These are phyloP conservation scores for Beris chalybata DNA, from an alignment of 2,888 invertebrate genomes.

Conservation along the genomic window DNA sequence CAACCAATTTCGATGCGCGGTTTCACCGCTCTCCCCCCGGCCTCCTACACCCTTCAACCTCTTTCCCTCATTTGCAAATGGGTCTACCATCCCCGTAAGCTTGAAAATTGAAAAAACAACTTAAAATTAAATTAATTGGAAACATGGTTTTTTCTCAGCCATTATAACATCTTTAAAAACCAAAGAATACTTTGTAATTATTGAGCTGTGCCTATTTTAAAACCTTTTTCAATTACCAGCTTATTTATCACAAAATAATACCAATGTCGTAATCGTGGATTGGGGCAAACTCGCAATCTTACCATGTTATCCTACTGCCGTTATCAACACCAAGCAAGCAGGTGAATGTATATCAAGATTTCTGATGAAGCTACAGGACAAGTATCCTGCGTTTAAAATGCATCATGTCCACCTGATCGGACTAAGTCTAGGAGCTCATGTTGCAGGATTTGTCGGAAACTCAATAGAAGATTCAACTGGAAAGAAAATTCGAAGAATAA, in stretches of 20 bases:
- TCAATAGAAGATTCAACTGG: conserved; percentile 46
- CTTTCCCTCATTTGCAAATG: too few relatives aligned
- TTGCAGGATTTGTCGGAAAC: conserved; percentile 56
- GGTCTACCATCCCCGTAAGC: too few relatives aligned
- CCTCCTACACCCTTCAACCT: too few relatives aligned
- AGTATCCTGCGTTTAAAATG: conserved; percentile 50
- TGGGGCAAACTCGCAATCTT: conserved; percentile 59
- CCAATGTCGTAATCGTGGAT: conserved; percentile 60
- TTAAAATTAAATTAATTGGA: too few relatives aligned
- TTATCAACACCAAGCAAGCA: conserved; percentile 62
- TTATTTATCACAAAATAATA: conserved; percentile 51
- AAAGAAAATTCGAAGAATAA: conserved; percentile 51
- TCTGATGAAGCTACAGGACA: conserved; percentile 45
- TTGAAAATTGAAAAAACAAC: too few relatives aligned
- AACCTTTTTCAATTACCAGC: conserved; percentile 39
- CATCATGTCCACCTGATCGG: conserved; percentile 60
- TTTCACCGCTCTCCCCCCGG: too few relatives aligned
- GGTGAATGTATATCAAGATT: conserved; percentile 61
- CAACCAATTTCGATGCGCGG: too few relatives aligned
- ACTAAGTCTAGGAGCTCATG: conserved; percentile 64
- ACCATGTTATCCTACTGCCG: conserved; percentile 63
- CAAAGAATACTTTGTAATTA: too few relatives aligned
- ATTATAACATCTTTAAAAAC: too few relatives aligned
- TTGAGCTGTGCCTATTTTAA: too few relatives aligned
- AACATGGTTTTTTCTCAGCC: too few relatives aligned